phyloP scores from a whole-genome alignment of 2,113 vertebrate genomes.

The Galemys pyrenaicus region DNA sequence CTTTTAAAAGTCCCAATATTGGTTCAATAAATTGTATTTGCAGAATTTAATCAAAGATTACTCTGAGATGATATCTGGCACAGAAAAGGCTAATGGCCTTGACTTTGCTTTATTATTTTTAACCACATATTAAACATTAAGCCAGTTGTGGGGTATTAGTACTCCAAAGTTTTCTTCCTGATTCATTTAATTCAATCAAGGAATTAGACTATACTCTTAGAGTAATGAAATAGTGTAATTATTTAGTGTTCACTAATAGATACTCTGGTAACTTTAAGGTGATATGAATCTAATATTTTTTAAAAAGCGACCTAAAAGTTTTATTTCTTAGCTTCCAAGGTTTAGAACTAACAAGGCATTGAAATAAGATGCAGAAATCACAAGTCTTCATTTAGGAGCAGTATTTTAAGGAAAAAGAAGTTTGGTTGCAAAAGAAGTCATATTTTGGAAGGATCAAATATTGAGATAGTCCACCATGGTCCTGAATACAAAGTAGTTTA shows the following conservation, averaged over 20 bases:
- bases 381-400: constrained; percentile 35
- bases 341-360: constrained; percentile 31
- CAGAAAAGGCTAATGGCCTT: constrained; percentile 60
- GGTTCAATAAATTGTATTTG: constrained; percentile 49
- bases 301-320: not conserved
- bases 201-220: constrained; percentile 17
- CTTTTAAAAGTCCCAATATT: constrained; percentile 14
- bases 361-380: constrained; percentile 51
- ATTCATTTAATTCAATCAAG: constrained; percentile 62
- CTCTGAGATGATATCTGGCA: constrained; percentile 24
- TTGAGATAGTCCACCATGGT: not conserved
- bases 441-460: constrained; percentile 18
- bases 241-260: constrained; percentile 11
- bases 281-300: not conserved
- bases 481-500: constrained; percentile 15
- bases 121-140: constrained; percentile 65
- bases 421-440: not conserved
- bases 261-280: constrained; percentile 47
- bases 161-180: constrained; percentile 37
- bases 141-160: constrained; percentile 55
- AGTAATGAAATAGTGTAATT: constrained; percentile 51
- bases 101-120: constrained; percentile 58
- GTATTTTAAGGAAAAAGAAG: constrained; percentile 39
- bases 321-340: constrained; percentile 34
- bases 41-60: constrained; percentile 55